Evolutionary conservation across 2,113 vertebrate species (phyloP), one percentile per base, ranked within the genome.

Genomic region (Ariopsis seemanni): DNA sequence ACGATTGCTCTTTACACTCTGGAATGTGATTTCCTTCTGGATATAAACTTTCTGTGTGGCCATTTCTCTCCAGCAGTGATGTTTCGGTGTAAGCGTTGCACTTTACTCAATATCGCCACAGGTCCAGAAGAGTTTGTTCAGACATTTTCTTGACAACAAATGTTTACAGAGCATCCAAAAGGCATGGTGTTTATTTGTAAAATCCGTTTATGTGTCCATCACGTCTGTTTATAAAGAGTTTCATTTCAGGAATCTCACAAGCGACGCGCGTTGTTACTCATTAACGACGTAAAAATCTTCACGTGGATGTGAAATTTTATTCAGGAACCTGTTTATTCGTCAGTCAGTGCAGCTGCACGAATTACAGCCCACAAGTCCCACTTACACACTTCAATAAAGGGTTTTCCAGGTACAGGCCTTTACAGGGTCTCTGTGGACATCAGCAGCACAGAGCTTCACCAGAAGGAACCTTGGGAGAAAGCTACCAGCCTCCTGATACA

Each of bases 1-100:
- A 30, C 10, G 58, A 86, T 79, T 5, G 62, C 27, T 79, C 75
- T 86, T 79, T 86, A 79, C 75, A 53, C 77, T 5, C 77, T 80
- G 85, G 60, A 86, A 86, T 80, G 75, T 67, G 85, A 55, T 72
- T 72, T 74, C 34, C 69, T 79, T 30, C 60, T 20, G 12, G 75
- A 52, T 71, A 57, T 11, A 55, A 77, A 85, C 71, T 15, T 42
- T 80, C 60, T 63, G 60, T 62, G 34, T 78, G 53, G 34, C 27
- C 72, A 9, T 78, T 14, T 50, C 10, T 72, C 11, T 9, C 9
- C n/a, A 10, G 17, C 57, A 30, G 25, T 67, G 10, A 18, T 42
- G 55, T 65, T 86, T 67, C 27, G 10, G 63, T 58, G 17, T 82
- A 34, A 72, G 30, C 25, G 30, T 60, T 27, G n/a, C 5, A 17